Base-by-base conservation (phyloP, 2,797 vertebrate genomes). In the Helostoma temminkii region DNA sequence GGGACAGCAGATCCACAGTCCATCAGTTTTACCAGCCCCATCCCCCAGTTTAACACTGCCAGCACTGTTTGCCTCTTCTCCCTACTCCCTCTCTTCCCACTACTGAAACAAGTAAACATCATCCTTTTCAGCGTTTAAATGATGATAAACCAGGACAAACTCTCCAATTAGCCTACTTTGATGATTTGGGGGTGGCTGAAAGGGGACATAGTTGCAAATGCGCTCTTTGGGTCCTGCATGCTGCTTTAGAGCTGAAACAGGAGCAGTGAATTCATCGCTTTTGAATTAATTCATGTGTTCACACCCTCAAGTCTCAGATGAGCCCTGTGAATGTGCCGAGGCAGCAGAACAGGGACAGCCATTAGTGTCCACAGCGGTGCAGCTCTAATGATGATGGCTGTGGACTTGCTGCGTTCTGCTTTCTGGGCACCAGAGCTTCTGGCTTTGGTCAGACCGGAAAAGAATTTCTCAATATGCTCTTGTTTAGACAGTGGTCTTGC, bases 371-470 rank as follows among this genome's bases (percentile, higher is more conserved):
- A 69, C 77, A 80, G 82, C 67, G 42, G 76, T 74, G 30, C 59
- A 60, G 52, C 83, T 81, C 74, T 94, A 94, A 94, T 93, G 92
- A 93, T 93, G 91, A 93, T 92, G 91, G 89, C 83, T 88, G 81
- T 80, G 77, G 82, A 91, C 83, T 89, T 92, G 90, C 91, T 90
- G 89, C n/a, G 74, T 86, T 88, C 56, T 78, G 90, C 90, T 90
- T 85, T 92, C 82, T 83, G 68, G 65, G 72, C 24, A 58, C 37
- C 39, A 47, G 61, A 71, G 71, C 69, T 71, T 50, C 19, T 22
- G 42, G 61, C 69, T 79, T 45, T 67, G 76, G 64, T 83, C 59
- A 54, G 50, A 70, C 28, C 8, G 24, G 47, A 45, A 26, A 52
- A 39, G 61, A 55, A 76, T 70, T 76, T 72, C 68, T 78, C 73